Evolutionary conservation across 2,888 invertebrate species (phyloP).

Genomic region (Lomographa bimaculata): DNA sequence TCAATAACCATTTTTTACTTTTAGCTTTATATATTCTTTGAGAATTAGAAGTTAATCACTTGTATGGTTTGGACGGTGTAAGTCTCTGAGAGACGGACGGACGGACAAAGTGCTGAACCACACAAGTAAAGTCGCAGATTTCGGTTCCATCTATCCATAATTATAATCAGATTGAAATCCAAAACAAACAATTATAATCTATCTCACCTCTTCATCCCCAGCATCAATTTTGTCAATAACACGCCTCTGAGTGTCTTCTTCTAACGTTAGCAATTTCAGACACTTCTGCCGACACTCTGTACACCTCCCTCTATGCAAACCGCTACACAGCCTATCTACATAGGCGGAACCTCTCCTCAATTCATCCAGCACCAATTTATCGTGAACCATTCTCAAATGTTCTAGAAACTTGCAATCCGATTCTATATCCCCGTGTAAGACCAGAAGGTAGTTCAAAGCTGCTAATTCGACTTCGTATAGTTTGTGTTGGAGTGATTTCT

Average conservation of each 20-base stretch:
- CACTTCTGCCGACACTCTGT: slow-evolving; percentile 62
- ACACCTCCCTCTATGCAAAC: slow-evolving; percentile 46
- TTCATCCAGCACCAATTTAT: neutral
- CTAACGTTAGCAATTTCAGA: slow-evolving; percentile 52
- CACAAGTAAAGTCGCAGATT: too few relatives aligned
- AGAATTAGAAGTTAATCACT: too few relatives aligned
- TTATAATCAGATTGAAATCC: too few relatives aligned
- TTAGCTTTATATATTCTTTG: too few relatives aligned
- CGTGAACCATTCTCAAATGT: neutral
- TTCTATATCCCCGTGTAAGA: neutral
- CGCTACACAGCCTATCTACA: slow-evolving; percentile 61
- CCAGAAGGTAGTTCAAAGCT: neutral
- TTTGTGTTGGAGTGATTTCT: neutral
- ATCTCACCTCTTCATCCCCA: neutral
- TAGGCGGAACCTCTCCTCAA: neutral
- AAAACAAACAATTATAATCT: too few relatives aligned
- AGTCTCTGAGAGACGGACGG: too few relatives aligned
- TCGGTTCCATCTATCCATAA: too few relatives aligned
- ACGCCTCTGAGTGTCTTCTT: slow-evolving; percentile 47
- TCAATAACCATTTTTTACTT: too few relatives aligned
- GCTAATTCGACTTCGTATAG: slow-evolving; percentile 1
- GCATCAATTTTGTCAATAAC: slow-evolving; percentile 37
- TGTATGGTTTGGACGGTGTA: too few relatives aligned
- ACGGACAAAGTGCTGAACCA: too few relatives aligned
- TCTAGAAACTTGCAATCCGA: neutral